phyloP scores from a whole-genome alignment of 2,888 invertebrate species.

The Orchesella flavescens region DNA sequence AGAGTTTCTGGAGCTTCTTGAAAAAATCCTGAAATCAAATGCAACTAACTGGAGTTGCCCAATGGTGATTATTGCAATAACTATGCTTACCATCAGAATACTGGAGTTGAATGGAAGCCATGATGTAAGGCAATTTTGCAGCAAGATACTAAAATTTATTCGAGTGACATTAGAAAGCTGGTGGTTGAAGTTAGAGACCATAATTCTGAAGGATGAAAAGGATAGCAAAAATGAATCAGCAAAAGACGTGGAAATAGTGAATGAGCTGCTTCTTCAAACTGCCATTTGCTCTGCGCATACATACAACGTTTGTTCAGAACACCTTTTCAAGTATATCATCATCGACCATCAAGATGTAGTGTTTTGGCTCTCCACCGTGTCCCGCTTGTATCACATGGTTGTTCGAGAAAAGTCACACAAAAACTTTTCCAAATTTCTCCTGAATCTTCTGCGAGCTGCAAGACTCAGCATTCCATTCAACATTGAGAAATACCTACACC shows the following conservation, averaged over 20 bases:
- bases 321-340: conserved; percentile 23
- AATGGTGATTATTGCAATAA: conserved; percentile 13
- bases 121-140: neutral
- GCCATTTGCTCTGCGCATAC: conserved; percentile 23
- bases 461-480: neutral
- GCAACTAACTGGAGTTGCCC: conserved; percentile 39
- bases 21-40: conserved; percentile 23
- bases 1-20: conserved; percentile 31
- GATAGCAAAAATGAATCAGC: neutral
- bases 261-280: conserved; percentile 8
- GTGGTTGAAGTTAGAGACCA: conserved; percentile 20
- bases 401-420: neutral
- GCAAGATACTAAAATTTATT: neutral
- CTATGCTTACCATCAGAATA: conserved; percentile 36
- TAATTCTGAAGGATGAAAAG: neutral
- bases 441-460: neutral
- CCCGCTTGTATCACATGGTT: neutral
- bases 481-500: neutral
- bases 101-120: conserved; percentile 30
- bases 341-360: conserved; percentile 10
- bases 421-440: neutral
- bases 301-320: conserved; percentile 4
- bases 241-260: neutral
- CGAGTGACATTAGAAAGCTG: conserved; percentile 6
- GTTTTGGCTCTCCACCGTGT: conserved; percentile 26